Evolutionary conservation across 1,140 invertebrate genomes (phyloP).

Genomic region (Zaprionus kolodkinae): DNA sequence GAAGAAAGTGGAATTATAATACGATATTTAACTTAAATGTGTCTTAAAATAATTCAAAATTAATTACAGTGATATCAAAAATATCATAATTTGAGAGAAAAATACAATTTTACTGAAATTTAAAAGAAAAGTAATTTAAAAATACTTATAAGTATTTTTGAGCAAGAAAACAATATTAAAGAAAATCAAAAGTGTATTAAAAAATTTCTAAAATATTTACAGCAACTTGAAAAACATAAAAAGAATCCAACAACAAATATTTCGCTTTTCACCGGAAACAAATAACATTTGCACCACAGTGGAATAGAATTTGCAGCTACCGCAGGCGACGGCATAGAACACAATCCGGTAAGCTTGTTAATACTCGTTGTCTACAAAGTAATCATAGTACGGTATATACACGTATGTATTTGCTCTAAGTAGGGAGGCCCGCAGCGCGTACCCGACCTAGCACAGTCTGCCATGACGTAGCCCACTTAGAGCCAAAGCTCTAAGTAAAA

Average conservation of each 20-base stretch:
- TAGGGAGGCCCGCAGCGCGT: constrained; percentile 1
- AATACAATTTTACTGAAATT: neutral
- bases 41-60: neutral
- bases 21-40: neutral
- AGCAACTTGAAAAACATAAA: neutral
- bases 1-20: too few species aligned
- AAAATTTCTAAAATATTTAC: neutral
- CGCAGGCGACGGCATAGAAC: neutral
- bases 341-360: constrained; percentile 34
- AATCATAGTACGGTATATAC: neutral
- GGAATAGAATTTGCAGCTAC: constrained; percentile 12
- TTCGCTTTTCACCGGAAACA: neutral
- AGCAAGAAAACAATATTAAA: neutral
- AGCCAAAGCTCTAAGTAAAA: constrained; percentile 4
- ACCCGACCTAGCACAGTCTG: constrained; percentile 14
- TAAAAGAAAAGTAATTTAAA: constrained; percentile 1
- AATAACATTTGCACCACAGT: constrained; percentile 29
- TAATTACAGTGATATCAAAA: too few species aligned
- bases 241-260: neutral
- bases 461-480: constrained; percentile 1
- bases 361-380: neutral
- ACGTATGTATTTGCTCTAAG: neutral
- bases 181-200: neutral
- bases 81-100: too few species aligned
- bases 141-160: neutral